phyloP scores from a whole-genome alignment of 2,797 vertebrate species.

The Remorina albescens region DNA sequence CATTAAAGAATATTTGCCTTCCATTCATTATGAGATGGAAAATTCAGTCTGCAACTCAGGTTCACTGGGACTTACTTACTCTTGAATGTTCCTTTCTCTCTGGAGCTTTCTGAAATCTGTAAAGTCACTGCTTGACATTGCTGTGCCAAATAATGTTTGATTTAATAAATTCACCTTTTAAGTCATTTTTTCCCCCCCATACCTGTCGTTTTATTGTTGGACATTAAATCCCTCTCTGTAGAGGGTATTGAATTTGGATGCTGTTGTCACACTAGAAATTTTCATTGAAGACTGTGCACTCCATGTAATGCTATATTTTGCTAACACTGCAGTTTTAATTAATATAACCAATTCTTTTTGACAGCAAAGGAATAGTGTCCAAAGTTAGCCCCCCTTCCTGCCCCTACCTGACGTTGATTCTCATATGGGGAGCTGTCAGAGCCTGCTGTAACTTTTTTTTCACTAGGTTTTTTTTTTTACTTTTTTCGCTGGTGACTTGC shows the following conservation, averaged over 20 bases:
- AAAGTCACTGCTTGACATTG: constrained; percentile 62
- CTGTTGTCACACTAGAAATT: constrained; percentile 16
- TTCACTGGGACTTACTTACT: constrained; percentile 43
- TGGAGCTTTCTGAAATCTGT: constrained; percentile 64
- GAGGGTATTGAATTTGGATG: constrained; percentile 38
- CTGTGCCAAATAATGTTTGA: constrained; percentile 29
- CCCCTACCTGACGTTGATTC: constrained; percentile 52
- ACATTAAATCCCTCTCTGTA: constrained; percentile 9
- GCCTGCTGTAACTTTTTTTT: constrained; percentile 55
- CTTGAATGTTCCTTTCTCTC: constrained; percentile 2
- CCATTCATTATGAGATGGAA: constrained; percentile 69
- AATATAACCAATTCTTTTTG: constrained; percentile 35
- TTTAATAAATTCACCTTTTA: too few relatives aligned
- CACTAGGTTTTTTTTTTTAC: constrained; percentile 43
- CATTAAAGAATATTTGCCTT: constrained; percentile 69
- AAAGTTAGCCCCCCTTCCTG: constrained; percentile 31
- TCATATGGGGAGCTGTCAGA: constrained; percentile 75
- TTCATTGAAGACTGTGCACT: constrained; percentile 25
- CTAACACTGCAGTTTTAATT: constrained; percentile 33
- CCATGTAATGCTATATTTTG: constrained; percentile 16
- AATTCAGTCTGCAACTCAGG: constrained; percentile 39
- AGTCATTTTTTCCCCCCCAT: background rate
- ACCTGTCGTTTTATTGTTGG: constrained; percentile 10
- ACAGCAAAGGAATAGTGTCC: constrained; percentile 51
- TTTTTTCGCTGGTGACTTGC: constrained; percentile 65